These are phyloP conservation scores for Bombus huntii DNA, from an alignment of 1,140 invertebrate genomes.

Conservation along the genomic window DNA sequence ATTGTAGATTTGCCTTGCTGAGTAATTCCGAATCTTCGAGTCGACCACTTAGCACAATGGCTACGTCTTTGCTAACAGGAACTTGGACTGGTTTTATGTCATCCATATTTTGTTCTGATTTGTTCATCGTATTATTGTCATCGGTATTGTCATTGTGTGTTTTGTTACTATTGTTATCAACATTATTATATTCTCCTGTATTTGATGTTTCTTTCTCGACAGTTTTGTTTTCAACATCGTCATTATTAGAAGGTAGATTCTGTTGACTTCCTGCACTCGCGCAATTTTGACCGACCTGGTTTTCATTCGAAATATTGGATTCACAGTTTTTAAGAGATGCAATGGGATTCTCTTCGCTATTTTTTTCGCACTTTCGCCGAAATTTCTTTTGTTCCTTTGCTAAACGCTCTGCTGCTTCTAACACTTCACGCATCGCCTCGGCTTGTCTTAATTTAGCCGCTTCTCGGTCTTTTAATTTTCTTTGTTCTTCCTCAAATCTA, in stretches of 20 bases:
- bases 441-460: constrained; percentile 73
- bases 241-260: neutral
- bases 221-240: neutral
- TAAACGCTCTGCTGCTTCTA: constrained; percentile 84
- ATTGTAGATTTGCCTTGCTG: constrained; percentile 69
- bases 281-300: neutral
- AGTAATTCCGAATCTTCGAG: constrained; percentile 75
- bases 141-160: neutral
- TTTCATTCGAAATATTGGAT: constrained; percentile 9
- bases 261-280: neutral
- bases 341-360: neutral
- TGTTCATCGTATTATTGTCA: constrained; percentile 1
- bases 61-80: constrained; percentile 77
- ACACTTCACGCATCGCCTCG: constrained; percentile 73
- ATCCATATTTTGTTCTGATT: constrained; percentile 11
- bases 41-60: constrained; percentile 77
- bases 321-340: constrained; percentile 3
- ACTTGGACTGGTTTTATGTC: constrained; percentile 61
- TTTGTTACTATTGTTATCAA: neutral
- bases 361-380: constrained; percentile 84
- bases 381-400: constrained; percentile 85
- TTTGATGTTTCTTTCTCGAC: constrained; percentile 27
- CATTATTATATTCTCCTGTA: neutral
- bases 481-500: constrained; percentile 81
- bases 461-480: constrained; percentile 77